These are phyloP conservation scores for Trichacis sp. DNA, from an alignment of 2,888 invertebrate genomes.

Conservation along the genomic window DNA sequence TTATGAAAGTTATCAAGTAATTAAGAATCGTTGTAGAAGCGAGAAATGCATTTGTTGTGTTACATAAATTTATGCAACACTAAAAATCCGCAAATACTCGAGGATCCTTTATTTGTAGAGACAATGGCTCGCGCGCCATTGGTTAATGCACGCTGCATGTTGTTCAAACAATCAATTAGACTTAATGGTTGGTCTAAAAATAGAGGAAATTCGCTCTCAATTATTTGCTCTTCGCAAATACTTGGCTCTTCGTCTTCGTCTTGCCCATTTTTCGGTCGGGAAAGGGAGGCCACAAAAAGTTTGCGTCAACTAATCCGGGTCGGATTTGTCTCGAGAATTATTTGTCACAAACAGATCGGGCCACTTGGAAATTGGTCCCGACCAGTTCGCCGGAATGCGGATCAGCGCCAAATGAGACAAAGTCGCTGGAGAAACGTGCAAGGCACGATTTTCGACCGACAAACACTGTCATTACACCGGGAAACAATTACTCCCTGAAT, in stretches of 20 bases:
- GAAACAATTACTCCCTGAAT: slow-evolving; percentile 24
- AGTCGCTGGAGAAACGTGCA: slow-evolving; percentile 29
- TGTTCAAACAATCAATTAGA: slow-evolving; percentile 19
- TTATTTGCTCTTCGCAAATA: not conserved
- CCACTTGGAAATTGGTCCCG: slow-evolving; percentile 11
- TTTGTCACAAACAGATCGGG: slow-evolving; percentile 35
- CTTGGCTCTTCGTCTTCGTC: too few relatives aligned
- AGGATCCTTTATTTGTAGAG: slow-evolving; percentile 17
- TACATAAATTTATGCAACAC: not conserved
- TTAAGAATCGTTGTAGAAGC: not conserved
- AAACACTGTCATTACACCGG: slow-evolving; percentile 28
- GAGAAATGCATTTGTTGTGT: not conserved
- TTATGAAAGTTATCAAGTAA: too few relatives aligned
- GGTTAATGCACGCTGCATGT: slow-evolving; percentile 23
- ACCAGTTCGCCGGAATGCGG: slow-evolving; percentile 20
- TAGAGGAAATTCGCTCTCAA: not conserved
- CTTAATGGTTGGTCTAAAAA: slow-evolving; percentile 15
- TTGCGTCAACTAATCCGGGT: slow-evolving; percentile 15
- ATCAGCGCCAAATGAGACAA: slow-evolving; percentile 15
- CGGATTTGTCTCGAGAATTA: slow-evolving; percentile 19
- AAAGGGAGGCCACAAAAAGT: not conserved
- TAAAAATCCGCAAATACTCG: slow-evolving; percentile 11
- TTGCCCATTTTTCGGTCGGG: not conserved
- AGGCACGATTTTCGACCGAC: slow-evolving; percentile 26
- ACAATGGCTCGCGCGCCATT: slow-evolving; percentile 20